Evolutionary conservation across 2,888 invertebrate species (phyloP).

Genomic region (Lutraria lutraria): DNA sequence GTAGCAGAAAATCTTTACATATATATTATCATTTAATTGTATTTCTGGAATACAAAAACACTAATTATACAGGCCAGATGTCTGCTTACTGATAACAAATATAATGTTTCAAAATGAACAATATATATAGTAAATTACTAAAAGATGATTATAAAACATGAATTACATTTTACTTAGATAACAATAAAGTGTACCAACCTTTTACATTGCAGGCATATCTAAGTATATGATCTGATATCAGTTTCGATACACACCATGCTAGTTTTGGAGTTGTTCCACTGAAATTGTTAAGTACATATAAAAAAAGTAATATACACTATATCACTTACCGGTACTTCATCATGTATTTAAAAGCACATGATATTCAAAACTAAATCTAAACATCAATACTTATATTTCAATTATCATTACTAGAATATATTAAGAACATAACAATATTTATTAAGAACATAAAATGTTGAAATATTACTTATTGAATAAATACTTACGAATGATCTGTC

Average conservation of each 20-base stretch:
- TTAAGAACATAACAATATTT: neutral
- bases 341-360: too few relatives aligned
- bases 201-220: conserved; percentile 84
- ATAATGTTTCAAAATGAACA: too few relatives aligned
- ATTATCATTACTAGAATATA: neutral
- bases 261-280: conserved; percentile 81
- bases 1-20: too few relatives aligned
- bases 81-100: too few relatives aligned
- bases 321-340: too few relatives aligned
- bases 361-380: too few relatives aligned
- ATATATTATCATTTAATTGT: too few relatives aligned
- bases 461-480: neutral
- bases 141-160: too few relatives aligned
- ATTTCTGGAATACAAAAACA: too few relatives aligned
- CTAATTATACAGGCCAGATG: too few relatives aligned
- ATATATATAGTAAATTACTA: too few relatives aligned
- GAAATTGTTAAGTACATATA: conserved; percentile 54
- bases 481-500: conserved; percentile 80
- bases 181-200: conserved; percentile 69
- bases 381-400: too few relatives aligned
- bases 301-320: neutral
- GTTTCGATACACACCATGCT: conserved; percentile 83
- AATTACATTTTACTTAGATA: neutral
- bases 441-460: neutral
- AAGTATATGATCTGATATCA: conserved; percentile 85